Base-by-base conservation (phyloP, 1,140 invertebrate genomes). In the Pteromalus puparum region DNA sequence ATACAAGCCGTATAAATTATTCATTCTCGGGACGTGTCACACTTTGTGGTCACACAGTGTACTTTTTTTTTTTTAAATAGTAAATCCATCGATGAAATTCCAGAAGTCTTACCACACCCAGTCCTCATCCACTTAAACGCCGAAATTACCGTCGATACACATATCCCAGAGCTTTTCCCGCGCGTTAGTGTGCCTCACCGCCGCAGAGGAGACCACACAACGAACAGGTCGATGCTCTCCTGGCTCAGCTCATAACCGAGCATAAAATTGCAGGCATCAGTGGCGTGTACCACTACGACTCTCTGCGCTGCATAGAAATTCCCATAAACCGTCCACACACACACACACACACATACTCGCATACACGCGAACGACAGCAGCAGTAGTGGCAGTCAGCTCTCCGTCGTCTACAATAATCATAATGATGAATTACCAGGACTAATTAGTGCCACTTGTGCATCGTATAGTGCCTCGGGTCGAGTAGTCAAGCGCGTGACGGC, bases 381-480 rank as follows among this genome's bases (percentile, higher is more conserved):
- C 46, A 48, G 46, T 10, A n/a, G n/a, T 13, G 46, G n/a, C 67
- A 26, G n/a, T n/a, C n/a, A n/a, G n/a, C 21, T 10, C 24, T n/a
- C 68, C 13, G 24, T 28, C 68, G 7, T 12, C 28, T 28, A 70
- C 26, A 61, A 70, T 70, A 70, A 70, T 70, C 68, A 70, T 30
- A 18, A 70, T 30, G 68, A 70, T 30, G 68, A 70, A 70, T 70
- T 70, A 30, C 68, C 28, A 12, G 26, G 24, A 6, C 68, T 70
- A 70, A 70, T 70, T 70, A 70, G 68, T 18, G 15, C 24, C 68
- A 70, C 68, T 70, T 70, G 68, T 30, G 3, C 68, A 42, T 42
- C 34, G 34, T 34, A 34, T 34, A 34, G 38, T n/a, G 1, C n/a
- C n/a, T 21, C 24, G 12, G 48, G 24, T 34, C 48, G 26, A 61